Evolutionary conservation across 1,140 invertebrate genomes (phyloP), one percentile per base, ranked within the genome.

Genomic region (Diabrotica undecimpunctata): DNA sequence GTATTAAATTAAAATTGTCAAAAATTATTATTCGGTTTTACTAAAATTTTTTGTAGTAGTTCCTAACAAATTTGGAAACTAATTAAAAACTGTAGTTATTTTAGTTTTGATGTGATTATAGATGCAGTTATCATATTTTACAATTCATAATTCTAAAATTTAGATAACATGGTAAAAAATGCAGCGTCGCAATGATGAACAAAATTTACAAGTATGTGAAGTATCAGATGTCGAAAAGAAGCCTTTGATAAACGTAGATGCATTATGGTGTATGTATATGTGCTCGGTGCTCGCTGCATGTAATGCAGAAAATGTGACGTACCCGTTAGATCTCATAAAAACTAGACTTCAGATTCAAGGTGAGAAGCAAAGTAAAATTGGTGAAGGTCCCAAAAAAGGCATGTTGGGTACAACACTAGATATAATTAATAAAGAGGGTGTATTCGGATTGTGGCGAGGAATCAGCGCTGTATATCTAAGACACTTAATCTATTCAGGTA

Each of bases 271-370:
- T 66, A 87, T 86, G 60, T 90, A 90, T 73, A 75, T 85, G 50
- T 80, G 90, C 7, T 90, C 89, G 7, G 87, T 88, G 13, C 78
- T 82, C 66, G 87, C 88, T 35, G 88, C 88, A 25, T 84, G 84
- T 68, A 82, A 87, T 65, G 88, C 88, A 0, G 88, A 90, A 80
- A 79, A 87, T 71, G 93, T 88, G 13, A 97, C 94, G 14, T 97
- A 95, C 82, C 95, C 95, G 2, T 81, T 97, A 75, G 94, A 97
- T 81, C 81, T 97, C 69, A 92, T 92, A 14, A 97, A 96, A 82
- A 96, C 94, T 10, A 82, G 94, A 70, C 83, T 97, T 35, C 94
- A 96, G 83, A 93, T 96, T 66, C 93, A 95, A 81, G 93, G 93
- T 12, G 93, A 96, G 81, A 82, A 83, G 25, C 85, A 83, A 5